Conservation (phyloP, 2,888 invertebrate species). For the Caenorhabditis sp. region DNA sequence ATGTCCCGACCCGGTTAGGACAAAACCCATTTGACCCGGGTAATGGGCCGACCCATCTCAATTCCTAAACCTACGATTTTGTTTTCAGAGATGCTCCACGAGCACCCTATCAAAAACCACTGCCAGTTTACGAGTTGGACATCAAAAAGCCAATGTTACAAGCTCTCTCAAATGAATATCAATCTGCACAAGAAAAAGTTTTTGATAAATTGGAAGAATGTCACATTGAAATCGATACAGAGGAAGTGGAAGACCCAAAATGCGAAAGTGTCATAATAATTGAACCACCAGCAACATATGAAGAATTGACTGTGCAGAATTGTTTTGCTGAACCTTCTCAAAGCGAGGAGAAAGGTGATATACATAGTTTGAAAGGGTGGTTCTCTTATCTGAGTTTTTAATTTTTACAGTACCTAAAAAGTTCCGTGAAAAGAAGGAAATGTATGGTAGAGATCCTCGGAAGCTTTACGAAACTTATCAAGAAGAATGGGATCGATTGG, state of each 20-base stretch:
- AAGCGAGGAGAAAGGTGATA: conserved; percentile 24
- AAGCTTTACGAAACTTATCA: conserved; percentile 69
- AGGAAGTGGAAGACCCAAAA: conserved; percentile 36
- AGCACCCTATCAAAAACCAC: conserved; percentile 7
- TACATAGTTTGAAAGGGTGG: background rate
- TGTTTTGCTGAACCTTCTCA: conserved; percentile 13
- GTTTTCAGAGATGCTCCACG: conserved; percentile 5
- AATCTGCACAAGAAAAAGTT: conserved; percentile 42
- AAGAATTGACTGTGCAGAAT: conserved; percentile 38
- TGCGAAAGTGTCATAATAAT: conserved; percentile 47
- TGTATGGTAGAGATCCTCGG: conserved; percentile 66
- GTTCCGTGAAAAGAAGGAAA: conserved; percentile 68
- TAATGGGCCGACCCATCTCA: too few species aligned
- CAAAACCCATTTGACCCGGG: too few species aligned
- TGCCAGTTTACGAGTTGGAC: conserved; percentile 33
- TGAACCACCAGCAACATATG: conserved; percentile 45
- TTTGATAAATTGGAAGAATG: conserved; percentile 32
- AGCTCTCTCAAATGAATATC: conserved; percentile 48
- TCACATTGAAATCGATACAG: conserved; percentile 31
- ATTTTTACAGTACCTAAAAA: conserved; percentile 59
- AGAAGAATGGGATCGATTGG: conserved; percentile 68
- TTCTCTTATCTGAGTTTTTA: background rate
- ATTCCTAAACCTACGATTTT: too few species aligned
- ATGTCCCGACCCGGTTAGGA: too few species aligned
- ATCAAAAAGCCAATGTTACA: conserved; percentile 55